phyloP scores from a whole-genome alignment of 1,140 invertebrate species.

The Anastrepha obliqua region DNA sequence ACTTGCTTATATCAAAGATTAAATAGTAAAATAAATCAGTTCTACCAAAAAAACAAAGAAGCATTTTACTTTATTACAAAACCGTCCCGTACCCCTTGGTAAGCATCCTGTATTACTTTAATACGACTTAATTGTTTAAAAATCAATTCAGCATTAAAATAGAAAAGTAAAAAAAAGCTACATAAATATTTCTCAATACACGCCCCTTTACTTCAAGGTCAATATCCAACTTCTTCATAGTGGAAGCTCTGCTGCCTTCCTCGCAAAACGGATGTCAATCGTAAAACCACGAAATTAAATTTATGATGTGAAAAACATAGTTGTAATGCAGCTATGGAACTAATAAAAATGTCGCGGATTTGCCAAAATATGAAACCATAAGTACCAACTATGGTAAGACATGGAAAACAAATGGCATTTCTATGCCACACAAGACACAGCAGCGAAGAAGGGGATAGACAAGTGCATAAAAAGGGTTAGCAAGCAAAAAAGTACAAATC shows the following conservation, averaged over 20 bases:
- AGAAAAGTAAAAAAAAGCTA: no score
- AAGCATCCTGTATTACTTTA: no score
- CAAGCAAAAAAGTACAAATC: conserved; percentile 15
- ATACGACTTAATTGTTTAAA: no score
- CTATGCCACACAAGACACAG: conserved; percentile 9
- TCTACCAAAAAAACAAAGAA: no score
- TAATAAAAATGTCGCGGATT: background rate
- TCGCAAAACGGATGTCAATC: background rate
- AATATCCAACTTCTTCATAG: no score
- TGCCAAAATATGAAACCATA: background rate
- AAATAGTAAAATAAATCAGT: no score
- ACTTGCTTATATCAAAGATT: no score
- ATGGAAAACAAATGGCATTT: conserved; percentile 33
- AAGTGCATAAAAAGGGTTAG: background rate
- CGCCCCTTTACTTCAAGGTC: no score
- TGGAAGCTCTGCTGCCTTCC: background rate
- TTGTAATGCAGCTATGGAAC: background rate
- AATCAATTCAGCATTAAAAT: no score
- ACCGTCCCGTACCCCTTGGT: no score
- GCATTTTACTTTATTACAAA: no score
- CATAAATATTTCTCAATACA: no score
- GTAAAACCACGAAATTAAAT: background rate
- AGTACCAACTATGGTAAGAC: background rate
- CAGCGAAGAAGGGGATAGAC: background rate
- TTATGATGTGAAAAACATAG: background rate